Conservation (phyloP, 2,797 vertebrate species). For the Acipenser oxyrinchus region DNA sequence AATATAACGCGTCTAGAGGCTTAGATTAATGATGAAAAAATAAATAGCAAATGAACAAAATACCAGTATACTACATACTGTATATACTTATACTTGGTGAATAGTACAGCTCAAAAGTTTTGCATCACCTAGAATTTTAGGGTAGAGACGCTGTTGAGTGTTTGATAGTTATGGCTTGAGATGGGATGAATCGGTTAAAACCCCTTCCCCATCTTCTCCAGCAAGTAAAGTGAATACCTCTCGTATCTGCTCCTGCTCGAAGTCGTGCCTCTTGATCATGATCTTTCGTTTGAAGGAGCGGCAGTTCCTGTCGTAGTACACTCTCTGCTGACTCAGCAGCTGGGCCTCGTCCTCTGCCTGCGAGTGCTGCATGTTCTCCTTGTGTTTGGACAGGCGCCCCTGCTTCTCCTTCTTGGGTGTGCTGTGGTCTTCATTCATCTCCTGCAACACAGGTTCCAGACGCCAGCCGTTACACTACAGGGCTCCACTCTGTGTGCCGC, state of each 20-base stretch:
- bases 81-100: too few relatives aligned
- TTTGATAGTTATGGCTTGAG: too few relatives aligned
- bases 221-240: slow-evolving; percentile 61
- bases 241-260: slow-evolving; percentile 94
- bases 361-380: slow-evolving; percentile 97
- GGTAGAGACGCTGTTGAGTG: too few relatives aligned
- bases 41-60: too few relatives aligned
- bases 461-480: slow-evolving; percentile 7
- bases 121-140: too few relatives aligned
- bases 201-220: too few relatives aligned
- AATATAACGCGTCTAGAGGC: too few relatives aligned
- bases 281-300: slow-evolving; percentile 89
- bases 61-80: too few relatives aligned
- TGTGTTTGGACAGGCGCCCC: slow-evolving; percentile 96
- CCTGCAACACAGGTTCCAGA: slow-evolving; percentile 49
- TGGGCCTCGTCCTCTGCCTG: slow-evolving; percentile 97
- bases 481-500: neutral
- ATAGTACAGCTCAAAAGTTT: too few relatives aligned
- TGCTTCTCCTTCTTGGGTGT: slow-evolving; percentile 99
- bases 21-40: too few relatives aligned
- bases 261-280: slow-evolving; percentile 86
- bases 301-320: slow-evolving; percentile 92
- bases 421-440: slow-evolving; percentile 98
- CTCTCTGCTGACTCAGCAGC: slow-evolving; percentile 88
- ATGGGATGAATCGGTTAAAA: too few relatives aligned